phyloP scores from a whole-genome alignment of 2,888 invertebrate genomes.

The Chaetogeoica ovagalla region DNA sequence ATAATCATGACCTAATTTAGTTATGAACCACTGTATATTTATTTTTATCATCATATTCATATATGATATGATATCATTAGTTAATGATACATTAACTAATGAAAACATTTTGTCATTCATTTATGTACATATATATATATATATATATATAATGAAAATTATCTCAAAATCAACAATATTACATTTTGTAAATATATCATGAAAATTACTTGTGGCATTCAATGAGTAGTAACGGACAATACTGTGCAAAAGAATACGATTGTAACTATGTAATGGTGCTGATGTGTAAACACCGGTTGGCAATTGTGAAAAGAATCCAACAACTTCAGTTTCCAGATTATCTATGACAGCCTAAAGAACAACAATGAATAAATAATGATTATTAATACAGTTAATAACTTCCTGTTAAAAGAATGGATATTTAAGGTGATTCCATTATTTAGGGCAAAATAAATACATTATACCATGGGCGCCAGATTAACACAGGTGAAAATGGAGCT shows the following conservation, averaged over 20 bases:
- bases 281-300: constrained; percentile 51
- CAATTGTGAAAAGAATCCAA: constrained; percentile 45
- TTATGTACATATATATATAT: too few species aligned
- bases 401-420: background rate
- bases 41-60: too few species aligned
- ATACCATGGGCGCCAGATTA: too few species aligned
- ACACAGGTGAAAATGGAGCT: too few species aligned
- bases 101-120: too few species aligned
- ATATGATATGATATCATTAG: background rate
- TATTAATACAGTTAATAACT: background rate
- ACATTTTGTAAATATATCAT: background rate
- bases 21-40: background rate
- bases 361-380: background rate
- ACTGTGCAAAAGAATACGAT: constrained; percentile 52
- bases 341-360: constrained; percentile 48
- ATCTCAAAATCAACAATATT: too few species aligned
- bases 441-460: too few species aligned
- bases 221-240: constrained; percentile 54
- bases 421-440: background rate
- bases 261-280: constrained; percentile 49
- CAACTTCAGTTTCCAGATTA: constrained; percentile 51
- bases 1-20: background rate
- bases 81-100: background rate
- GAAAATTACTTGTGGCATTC: constrained; percentile 51
- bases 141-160: too few species aligned